Base-by-base conservation (phyloP, 2,113 vertebrate genomes). In the Phylloscopus trochilus region DNA sequence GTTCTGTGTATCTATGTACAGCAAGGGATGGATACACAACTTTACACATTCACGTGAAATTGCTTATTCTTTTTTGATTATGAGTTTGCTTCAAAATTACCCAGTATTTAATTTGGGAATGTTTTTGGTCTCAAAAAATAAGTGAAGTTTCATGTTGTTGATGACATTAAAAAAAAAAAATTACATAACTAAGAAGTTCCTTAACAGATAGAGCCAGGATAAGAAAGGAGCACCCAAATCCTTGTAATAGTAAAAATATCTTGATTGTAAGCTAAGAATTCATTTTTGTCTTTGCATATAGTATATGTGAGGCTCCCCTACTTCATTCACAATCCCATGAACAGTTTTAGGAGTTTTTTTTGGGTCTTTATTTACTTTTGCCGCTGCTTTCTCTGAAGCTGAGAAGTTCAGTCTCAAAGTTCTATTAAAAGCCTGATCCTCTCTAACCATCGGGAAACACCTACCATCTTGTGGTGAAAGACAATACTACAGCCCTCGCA, bases 401-500 rank as follows among this genome's bases (percentile, higher is more conserved):
- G 59, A 69, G 10, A 16, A 67, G 19, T 51, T 85, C 43, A 44
- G 4, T 28, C 53, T 83, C 18, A 28, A 58, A 76, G 13, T 18
- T 37, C 28, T 89, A 0, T 47, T 53, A 55, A 58, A 75, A 89
- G 35, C 19, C 27, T 20, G 3, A 70, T 70, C 30, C 5, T 8
- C 16, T 59, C 28, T 63, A 69, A 13, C 24, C 30, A 31, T 53
- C 60, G 63, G 89, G 39, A 35, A 74, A 31, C 81, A 70, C 17
- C 51, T 82, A 15, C 93, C 96, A 91, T 73, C 90, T 92, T 2
- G 41, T 89, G 94, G 87, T 86, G 51, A 73, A 55, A 68, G 49
- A 28, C n/a, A 82, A 41, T 69, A 92, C 15, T 89, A 30, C 95
- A 96, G 23, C 66, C 16, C 28, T 64, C 5, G 58, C 19, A 9